phyloP scores from a whole-genome alignment of 2,888 invertebrate species.

The Hoplodrina blanda region DNA sequence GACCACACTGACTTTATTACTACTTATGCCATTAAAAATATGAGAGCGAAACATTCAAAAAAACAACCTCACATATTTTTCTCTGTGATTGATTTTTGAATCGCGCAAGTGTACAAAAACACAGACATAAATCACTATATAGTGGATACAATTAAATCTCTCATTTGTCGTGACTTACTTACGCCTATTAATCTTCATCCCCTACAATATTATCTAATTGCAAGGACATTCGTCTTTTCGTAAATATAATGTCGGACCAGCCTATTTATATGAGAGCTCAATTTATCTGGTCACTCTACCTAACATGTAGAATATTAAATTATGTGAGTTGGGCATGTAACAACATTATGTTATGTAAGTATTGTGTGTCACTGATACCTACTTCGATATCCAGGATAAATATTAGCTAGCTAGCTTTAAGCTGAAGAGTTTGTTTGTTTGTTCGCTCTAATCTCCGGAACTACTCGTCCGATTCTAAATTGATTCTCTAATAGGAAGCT shows the following conservation, averaged over 20 bases:
- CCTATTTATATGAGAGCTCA: slow-evolving; percentile 16
- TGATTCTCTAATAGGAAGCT: too few relatives aligned
- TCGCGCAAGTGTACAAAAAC: background rate
- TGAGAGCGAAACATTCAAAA: background rate
- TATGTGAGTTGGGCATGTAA: slow-evolving; percentile 35
- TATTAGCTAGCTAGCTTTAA: too few relatives aligned
- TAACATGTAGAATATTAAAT: slow-evolving; percentile 30
- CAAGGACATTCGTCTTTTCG: slow-evolving; percentile 36
- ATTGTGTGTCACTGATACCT: background rate
- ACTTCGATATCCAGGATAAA: too few relatives aligned
- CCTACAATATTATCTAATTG: slow-evolving; percentile 51
- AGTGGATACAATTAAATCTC: slow-evolving; percentile 25
- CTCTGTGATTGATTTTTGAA: background rate
- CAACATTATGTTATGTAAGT: slow-evolving; percentile 1
- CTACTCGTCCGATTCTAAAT: too few relatives aligned
- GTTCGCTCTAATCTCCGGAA: too few relatives aligned
- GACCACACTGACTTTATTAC: background rate
- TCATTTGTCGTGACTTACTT: slow-evolving; percentile 56
- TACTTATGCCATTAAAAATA: background rate
- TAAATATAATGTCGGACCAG: slow-evolving; percentile 14
- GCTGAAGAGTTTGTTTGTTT: too few relatives aligned
- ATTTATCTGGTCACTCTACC: slow-evolving; percentile 36
- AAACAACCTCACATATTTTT: background rate
- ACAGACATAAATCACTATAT: slow-evolving; percentile 13
- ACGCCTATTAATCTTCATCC: slow-evolving; percentile 52